phyloP scores from a whole-genome alignment of 2,888 invertebrate species.

The Cetonia aurata region DNA sequence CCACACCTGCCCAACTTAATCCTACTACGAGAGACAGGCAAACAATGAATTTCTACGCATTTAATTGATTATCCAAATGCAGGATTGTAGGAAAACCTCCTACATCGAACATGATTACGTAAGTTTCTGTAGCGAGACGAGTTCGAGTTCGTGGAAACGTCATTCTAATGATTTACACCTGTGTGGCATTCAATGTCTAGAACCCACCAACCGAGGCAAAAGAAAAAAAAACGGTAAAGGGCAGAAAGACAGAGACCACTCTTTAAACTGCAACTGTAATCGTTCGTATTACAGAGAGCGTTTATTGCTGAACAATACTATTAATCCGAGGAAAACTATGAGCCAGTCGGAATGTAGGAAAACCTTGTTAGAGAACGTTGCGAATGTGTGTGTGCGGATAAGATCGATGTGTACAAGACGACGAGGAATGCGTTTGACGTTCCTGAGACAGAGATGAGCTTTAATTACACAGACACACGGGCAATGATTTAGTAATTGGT shows the following conservation, averaged over 20 bases:
- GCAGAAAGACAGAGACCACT: background rate
- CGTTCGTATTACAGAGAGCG: conserved; percentile 27
- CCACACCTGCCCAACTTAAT: too few relatives aligned
- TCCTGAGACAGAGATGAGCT: conserved; percentile 31
- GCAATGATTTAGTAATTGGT: conserved; percentile 40
- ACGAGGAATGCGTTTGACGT: conserved; percentile 31
- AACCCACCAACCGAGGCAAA: conserved; percentile 5
- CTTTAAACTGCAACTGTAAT: conserved; percentile 29
- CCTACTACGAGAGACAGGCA: background rate
- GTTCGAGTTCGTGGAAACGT: conserved; percentile 25
- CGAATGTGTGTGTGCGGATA: background rate
- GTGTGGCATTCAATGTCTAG: conserved; percentile 19
- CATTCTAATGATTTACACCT: conserved; percentile 28
- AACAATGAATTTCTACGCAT: conserved; percentile 4
- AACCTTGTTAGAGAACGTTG: conserved; percentile 17
- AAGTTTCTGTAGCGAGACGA: conserved; percentile 9
- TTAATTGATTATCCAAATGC: conserved; percentile 22
- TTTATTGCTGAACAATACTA: conserved; percentile 38
- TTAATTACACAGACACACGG: conserved; percentile 30
- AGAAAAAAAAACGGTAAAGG: background rate
- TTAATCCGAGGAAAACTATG: conserved; percentile 28
- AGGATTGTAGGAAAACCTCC: conserved; percentile 14
- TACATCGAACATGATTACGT: conserved; percentile 20
- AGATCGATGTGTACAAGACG: conserved; percentile 16
- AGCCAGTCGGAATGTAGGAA: conserved; percentile 21